Evolutionary conservation across 2,888 invertebrate species (phyloP).

Genomic region (Ferrisia virgata): DNA sequence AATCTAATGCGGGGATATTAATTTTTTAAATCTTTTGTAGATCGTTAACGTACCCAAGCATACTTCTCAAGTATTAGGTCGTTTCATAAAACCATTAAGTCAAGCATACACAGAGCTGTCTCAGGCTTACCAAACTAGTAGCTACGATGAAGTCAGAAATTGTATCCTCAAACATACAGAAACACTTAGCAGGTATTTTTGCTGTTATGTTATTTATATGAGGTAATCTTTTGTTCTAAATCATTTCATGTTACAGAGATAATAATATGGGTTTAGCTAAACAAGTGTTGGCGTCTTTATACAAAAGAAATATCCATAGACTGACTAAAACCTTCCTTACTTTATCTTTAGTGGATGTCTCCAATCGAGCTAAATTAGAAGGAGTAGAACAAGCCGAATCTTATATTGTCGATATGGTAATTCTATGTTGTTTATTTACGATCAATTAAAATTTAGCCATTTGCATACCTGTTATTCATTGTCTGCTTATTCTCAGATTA

Average conservation of each 20-base stretch:
- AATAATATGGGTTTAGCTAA: conserved; percentile 61
- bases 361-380: conserved; percentile 80
- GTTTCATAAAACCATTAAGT: conserved; percentile 80
- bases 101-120: conserved; percentile 85
- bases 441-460: neutral
- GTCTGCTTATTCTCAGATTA: conserved; percentile 66
- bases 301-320: conserved; percentile 94
- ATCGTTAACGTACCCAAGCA: conserved; percentile 72
- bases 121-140: conserved; percentile 73
- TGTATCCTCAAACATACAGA: conserved; percentile 76
- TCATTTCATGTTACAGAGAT: conserved; percentile 54
- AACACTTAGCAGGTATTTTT: conserved; percentile 53
- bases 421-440: conserved; percentile 49
- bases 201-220: neutral
- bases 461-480: neutral
- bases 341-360: conserved; percentile 82
- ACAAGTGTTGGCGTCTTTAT: conserved; percentile 81
- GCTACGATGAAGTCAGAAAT: conserved; percentile 66
- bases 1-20: neutral
- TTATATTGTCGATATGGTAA: conserved; percentile 92
- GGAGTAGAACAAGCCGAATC: conserved; percentile 86
- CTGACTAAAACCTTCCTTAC: conserved; percentile 93
- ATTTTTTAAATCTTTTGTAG: conserved; percentile 48
- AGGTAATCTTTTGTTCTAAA: neutral
- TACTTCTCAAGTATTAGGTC: conserved; percentile 81